Conservation (phyloP, 2,113 vertebrate species). For the Pelecanoides urinatrix region DNA sequence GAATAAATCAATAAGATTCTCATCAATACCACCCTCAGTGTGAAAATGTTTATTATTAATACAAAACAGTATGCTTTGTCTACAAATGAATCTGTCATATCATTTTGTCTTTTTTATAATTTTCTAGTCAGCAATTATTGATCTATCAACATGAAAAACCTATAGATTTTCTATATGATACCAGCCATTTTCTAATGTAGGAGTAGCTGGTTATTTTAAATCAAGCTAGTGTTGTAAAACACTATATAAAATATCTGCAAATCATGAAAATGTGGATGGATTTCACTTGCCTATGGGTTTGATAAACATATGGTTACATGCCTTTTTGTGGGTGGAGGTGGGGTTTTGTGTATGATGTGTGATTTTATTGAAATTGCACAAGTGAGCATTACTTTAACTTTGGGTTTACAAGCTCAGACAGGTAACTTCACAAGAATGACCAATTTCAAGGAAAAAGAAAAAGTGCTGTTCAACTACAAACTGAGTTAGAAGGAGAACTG, state of each 20-base stretch:
- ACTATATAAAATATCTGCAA: not conserved
- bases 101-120: not conserved
- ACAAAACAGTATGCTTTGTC: not conserved
- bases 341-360: not conserved
- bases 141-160: not conserved
- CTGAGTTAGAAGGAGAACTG: not conserved
- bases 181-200: not conserved
- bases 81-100: conserved; percentile 5
- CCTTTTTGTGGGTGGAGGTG: not conserved
- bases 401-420: not conserved
- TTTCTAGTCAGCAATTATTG: not conserved
- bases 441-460: not conserved
- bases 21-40: not conserved
- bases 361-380: not conserved
- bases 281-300: not conserved
- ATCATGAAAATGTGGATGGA: not conserved
- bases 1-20: conserved; percentile 24
- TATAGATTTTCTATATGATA: not conserved
- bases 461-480: accelerated
- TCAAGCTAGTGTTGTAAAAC: not conserved
- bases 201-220: not conserved
- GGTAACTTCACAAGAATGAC: not conserved
- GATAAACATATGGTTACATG: accelerated
- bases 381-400: not conserved
- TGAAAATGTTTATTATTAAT: not conserved